A percentile compares a stretch with the other conserved stretches of the same genome.
These are phyloP conservation scores for Montipora capitata DNA, from an alignment of 92 coral and sea anemone genomes.

Conservation along the genomic window DNA sequence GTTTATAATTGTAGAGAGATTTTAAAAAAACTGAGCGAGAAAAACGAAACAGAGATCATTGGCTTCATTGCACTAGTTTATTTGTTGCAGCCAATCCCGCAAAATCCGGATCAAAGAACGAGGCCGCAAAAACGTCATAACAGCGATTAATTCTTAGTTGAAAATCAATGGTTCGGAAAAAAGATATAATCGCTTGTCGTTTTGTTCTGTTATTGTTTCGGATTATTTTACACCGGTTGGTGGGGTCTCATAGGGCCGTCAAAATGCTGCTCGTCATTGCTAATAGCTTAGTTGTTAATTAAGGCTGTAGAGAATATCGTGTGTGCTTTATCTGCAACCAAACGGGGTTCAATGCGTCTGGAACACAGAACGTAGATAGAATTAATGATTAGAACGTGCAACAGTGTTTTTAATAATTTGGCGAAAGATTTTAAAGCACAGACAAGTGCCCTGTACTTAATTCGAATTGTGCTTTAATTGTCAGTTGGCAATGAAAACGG, in stretches of 20 bases:
- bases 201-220: slow-evolving; percentile 18
- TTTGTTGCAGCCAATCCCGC: background rate
- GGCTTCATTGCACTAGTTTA: background rate
- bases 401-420: background rate
- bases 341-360: no score
- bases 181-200: slow-evolving; percentile 44
- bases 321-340: background rate
- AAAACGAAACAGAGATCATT: no score
- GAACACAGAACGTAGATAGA: no score
- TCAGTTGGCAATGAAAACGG: slow-evolving; percentile 34
- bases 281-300: slow-evolving; percentile 38
- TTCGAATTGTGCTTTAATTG: slow-evolving; percentile 53
- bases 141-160: slow-evolving; percentile 21
- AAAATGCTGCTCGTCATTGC: background rate
- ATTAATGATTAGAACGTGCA: background rate
- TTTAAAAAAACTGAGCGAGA: no score
- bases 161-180: slow-evolving; percentile 34
- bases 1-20: no score
- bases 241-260: background rate
- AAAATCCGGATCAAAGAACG: slow-evolving; percentile 30
- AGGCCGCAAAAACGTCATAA: slow-evolving; percentile 23
- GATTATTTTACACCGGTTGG: no score
- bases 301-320: background rate
- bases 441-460: slow-evolving; percentile 23
- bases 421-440: background rate